These are phyloP conservation scores for Epizoanthus stellaris DNA, from an alignment of 92 coral and sea anemone species.

Conservation along the genomic window DNA sequence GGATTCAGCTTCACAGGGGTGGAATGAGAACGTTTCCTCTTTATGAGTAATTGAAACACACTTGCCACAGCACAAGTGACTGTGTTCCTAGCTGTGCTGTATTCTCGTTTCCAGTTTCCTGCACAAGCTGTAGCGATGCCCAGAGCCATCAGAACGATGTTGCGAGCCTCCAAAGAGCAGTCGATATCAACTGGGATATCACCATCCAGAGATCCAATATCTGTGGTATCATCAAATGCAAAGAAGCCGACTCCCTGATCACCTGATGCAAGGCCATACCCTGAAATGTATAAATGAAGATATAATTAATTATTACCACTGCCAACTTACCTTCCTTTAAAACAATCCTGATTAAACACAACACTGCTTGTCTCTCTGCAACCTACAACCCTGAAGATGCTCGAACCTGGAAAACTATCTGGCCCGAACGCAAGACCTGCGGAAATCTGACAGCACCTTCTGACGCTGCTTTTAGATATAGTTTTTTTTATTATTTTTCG, in stretches of 20 bases:
- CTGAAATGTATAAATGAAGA: conserved; percentile 34
- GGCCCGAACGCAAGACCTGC: no score
- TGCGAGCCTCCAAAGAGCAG: conserved; percentile 69
- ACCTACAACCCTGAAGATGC: no score
- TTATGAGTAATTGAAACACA: conserved; percentile 63
- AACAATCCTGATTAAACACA: background rate
- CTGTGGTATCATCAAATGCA: conserved; percentile 57
- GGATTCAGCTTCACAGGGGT: conserved; percentile 15
- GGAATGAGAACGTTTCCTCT: conserved; percentile 36
- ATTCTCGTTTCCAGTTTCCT: conserved; percentile 77
- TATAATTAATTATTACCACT: background rate
- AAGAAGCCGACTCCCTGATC: conserved; percentile 80
- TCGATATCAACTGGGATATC: conserved; percentile 59
- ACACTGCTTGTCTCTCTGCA: no score
- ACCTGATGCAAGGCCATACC: conserved; percentile 88
- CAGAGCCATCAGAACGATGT: conserved; percentile 77
- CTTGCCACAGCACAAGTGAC: conserved; percentile 66
- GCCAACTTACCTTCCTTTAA: no score
- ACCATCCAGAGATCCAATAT: conserved; percentile 45
- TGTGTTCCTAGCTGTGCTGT: conserved; percentile 63
- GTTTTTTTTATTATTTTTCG: no score
- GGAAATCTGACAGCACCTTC: no score
- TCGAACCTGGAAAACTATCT: no score
- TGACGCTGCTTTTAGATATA: no score
- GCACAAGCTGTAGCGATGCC: conserved; percentile 85